A percentile compares a stretch with the other conserved stretches of the same genome.
These are phyloP conservation scores for Drosophila parabipectinata DNA, from an alignment of 1,140 invertebrate genomes.

Conservation along the genomic window DNA sequence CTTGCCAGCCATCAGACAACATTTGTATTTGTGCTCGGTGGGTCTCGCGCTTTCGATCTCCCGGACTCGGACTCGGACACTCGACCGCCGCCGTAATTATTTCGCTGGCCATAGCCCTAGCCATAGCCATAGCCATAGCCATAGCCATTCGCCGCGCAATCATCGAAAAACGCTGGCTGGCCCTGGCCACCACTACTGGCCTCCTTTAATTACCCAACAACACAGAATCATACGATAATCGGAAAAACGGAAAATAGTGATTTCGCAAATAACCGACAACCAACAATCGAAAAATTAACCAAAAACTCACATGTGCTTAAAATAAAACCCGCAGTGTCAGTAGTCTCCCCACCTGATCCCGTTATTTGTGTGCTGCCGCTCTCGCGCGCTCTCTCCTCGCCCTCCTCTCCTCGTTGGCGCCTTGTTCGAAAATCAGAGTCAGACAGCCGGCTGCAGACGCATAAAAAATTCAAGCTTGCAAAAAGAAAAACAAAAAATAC, in stretches of 20 bases:
- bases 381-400: constrained; percentile 8
- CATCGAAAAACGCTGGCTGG: background rate
- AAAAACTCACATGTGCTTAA: constrained; percentile 52
- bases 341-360: constrained; percentile 37
- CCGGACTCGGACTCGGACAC: constrained; percentile 18
- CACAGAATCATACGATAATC: background rate
- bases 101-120: constrained; percentile 1
- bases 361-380: constrained; percentile 44
- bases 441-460: constrained; percentile 57
- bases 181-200: constrained; percentile 1
- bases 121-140: too few species aligned
- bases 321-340: constrained; percentile 54
- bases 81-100: constrained; percentile 23
- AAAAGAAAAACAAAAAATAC: constrained; percentile 15
- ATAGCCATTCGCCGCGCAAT: constrained; percentile 7
- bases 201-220: constrained; percentile 17
- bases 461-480: constrained; percentile 51
- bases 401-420: constrained; percentile 15
- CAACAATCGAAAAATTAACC: constrained; percentile 5
- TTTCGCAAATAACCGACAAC: background rate
- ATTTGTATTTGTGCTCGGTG: constrained; percentile 82
- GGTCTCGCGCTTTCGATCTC: constrained; percentile 78
- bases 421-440: constrained; percentile 31
- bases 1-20: constrained; percentile 80
- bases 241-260: background rate